These are phyloP conservation scores for Marcusenius ussheri DNA, from an alignment of 2,113 vertebrate genomes.

Conservation along the genomic window DNA sequence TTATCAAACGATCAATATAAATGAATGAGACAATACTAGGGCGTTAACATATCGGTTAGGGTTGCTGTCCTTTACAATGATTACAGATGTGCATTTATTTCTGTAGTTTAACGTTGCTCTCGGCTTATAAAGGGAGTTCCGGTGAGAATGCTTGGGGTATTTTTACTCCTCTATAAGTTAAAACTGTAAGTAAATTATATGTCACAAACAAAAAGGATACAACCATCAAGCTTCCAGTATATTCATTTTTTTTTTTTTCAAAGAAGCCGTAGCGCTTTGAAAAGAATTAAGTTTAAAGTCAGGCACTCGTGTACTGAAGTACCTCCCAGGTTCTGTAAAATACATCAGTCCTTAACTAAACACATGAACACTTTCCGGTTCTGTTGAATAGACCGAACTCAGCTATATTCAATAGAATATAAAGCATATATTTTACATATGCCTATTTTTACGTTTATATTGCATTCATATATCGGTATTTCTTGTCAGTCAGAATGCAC, in stretches of 20 bases:
- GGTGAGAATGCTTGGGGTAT: not conserved
- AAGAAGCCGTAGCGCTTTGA: not conserved
- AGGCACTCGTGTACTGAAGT: not conserved
- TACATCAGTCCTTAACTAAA: not conserved
- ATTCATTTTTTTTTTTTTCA: not conserved
- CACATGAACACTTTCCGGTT: not conserved
- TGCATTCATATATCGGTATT: not conserved
- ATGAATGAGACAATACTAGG: not conserved
- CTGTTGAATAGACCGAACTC: not conserved
- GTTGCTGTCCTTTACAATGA: not conserved
- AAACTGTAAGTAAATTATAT: not conserved
- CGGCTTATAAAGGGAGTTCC: not conserved
- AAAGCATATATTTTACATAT: not conserved
- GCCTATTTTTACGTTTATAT: not conserved
- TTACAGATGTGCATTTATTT: not conserved
- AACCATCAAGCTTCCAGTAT: not conserved
- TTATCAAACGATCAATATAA: not conserved
- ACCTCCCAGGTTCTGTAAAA: not conserved
- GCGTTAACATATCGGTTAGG: not conserved
- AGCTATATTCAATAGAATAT: not conserved
- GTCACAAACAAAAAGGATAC: not conserved
- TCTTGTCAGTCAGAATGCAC: not conserved
- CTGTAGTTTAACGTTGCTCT: not conserved
- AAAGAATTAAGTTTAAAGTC: not conserved
- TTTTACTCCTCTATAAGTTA: not conserved